These are phyloP conservation scores for Melinopterus prodromus DNA, from an alignment of 2,888 invertebrate species.

Conservation along the genomic window DNA sequence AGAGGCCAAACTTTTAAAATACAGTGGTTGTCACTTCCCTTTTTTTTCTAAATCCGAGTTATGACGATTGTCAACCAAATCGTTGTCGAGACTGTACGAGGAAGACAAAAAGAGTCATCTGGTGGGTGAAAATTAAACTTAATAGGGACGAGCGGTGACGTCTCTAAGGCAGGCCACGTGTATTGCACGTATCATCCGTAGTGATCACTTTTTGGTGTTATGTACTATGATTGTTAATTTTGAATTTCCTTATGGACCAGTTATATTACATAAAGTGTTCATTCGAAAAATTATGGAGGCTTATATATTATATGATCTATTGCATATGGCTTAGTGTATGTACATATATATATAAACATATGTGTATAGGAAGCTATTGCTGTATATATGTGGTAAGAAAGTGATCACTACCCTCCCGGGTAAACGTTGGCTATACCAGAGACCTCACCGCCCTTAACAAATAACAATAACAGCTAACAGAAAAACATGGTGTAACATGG, in stretches of 20 bases:
- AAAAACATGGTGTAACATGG: slow-evolving; percentile 58
- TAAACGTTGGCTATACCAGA: slow-evolving; percentile 29
- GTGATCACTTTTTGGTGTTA: slow-evolving; percentile 17
- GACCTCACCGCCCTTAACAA: slow-evolving; percentile 53
- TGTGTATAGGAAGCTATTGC: slow-evolving; percentile 39
- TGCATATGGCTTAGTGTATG: slow-evolving; percentile 48
- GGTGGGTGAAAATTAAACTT: slow-evolving; percentile 60
- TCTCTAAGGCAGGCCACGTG: slow-evolving; percentile 26
- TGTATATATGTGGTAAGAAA: slow-evolving; percentile 29
- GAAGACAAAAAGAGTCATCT: slow-evolving; percentile 61
- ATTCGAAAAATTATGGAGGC: slow-evolving; percentile 37
- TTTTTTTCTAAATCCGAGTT: slow-evolving; percentile 40
- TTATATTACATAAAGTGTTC: slow-evolving; percentile 31
- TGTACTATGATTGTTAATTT: slow-evolving; percentile 39
- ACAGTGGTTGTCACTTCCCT: slow-evolving; percentile 50
- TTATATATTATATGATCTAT: slow-evolving; percentile 37
- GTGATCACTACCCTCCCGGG: slow-evolving; percentile 42
- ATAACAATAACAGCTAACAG: slow-evolving; percentile 62
- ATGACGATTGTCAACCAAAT: slow-evolving; percentile 53
- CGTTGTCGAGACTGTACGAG: slow-evolving; percentile 60
- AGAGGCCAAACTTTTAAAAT: slow-evolving; percentile 56
- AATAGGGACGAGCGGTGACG: slow-evolving; percentile 50
- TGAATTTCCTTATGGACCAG: slow-evolving; percentile 41
- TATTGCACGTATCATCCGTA: slow-evolving; percentile 41
- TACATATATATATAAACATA: slow-evolving; percentile 46